Percentiles rank a stretch among this genome's conserved stretches.
Conservation (phyloP, 2,113 vertebrate species). For the Gnathonemus longibarbis region DNA sequence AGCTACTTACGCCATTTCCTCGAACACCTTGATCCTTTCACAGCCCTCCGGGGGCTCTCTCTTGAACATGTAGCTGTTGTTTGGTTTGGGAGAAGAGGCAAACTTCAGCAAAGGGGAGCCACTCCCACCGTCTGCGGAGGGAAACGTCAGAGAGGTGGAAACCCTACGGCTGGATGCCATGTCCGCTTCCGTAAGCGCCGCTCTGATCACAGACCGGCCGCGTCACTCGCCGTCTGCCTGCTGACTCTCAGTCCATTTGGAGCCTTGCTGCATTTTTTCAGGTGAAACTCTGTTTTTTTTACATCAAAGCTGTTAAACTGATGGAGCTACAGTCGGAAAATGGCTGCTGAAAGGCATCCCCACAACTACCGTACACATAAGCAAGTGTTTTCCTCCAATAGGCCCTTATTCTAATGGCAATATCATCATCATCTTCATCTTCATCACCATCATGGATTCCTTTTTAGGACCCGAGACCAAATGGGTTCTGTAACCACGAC, state of each 20-base stretch:
- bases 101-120: conserved; percentile 94
- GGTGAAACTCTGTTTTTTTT: not conserved
- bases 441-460: not conserved
- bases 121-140: conserved; percentile 82
- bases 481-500: not conserved
- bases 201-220: no score
- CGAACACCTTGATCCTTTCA: conserved; percentile 95
- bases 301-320: not conserved
- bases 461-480: not conserved
- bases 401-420: not conserved
- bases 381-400: not conserved
- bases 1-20: conserved; percentile 90
- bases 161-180: not conserved
- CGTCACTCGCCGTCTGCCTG: not conserved
- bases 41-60: conserved; percentile 97
- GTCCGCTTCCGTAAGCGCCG: not conserved
- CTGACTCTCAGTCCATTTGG: not conserved
- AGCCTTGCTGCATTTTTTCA: not conserved
- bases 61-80: conserved; percentile 99
- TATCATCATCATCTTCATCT: not conserved
- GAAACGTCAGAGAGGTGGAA: conserved; percentile 12
- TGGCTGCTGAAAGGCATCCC: not conserved
- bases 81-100: conserved; percentile 94
- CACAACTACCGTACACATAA: not conserved
- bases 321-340: not conserved